Conservation (phyloP, 1,140 invertebrate species). For the Microvelia longipes region DNA sequence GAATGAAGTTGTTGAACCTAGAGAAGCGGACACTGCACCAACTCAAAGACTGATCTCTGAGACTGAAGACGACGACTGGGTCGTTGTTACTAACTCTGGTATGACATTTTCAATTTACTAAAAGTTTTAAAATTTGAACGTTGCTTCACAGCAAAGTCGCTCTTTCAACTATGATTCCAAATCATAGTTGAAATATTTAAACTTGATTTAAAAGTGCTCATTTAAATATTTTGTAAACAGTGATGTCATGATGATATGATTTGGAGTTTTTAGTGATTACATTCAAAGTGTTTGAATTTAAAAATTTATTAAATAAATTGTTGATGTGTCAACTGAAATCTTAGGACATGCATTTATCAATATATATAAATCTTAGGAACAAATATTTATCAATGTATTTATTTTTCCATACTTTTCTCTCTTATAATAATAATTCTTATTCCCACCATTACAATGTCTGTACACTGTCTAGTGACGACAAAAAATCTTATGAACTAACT, state of each 20-base stretch:
- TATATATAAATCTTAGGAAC: too few relatives aligned
- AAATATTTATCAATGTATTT: too few relatives aligned
- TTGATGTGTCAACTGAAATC: too few relatives aligned
- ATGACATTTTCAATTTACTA: constrained; percentile 1
- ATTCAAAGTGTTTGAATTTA: too few relatives aligned
- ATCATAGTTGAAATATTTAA: neutral
- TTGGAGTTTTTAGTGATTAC: too few relatives aligned
- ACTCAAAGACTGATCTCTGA: constrained; percentile 23
- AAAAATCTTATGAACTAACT: too few relatives aligned
- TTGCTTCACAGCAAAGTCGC: neutral
- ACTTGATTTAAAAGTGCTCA: neutral
- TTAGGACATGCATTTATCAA: too few relatives aligned
- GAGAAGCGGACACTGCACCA: constrained; percentile 6
- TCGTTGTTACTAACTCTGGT: constrained; percentile 35
- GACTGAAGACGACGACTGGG: constrained; percentile 38
- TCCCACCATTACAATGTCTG: too few relatives aligned
- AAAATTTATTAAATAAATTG: too few relatives aligned
- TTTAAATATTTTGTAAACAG: neutral
- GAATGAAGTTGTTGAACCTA: constrained; percentile 19
- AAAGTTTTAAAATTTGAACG: neutral
- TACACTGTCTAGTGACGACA: too few relatives aligned
- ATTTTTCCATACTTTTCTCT: too few relatives aligned
- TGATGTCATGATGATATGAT: neutral
- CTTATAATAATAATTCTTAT: too few relatives aligned
- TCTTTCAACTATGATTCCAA: neutral